Conservation (phyloP, 1,140 invertebrate species). For the Rhysida immarginata region DNA sequence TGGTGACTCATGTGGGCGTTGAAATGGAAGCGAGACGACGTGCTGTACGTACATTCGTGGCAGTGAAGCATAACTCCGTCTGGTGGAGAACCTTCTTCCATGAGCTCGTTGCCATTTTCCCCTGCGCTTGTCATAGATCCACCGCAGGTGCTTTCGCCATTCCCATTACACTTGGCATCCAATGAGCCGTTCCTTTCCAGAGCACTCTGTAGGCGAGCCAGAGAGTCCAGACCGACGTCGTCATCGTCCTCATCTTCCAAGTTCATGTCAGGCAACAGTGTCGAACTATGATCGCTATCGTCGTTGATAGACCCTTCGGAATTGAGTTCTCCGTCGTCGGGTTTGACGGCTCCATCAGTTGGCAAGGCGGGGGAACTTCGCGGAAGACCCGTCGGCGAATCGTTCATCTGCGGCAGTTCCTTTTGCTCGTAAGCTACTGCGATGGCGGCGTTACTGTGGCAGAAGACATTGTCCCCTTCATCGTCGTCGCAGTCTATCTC, state of each 20-base stretch:
- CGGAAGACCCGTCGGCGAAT: not conserved
- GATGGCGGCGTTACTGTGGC: slow-evolving; percentile 22
- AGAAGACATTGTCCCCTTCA: slow-evolving; percentile 41
- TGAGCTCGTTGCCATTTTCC: too few relatives aligned
- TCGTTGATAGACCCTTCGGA: not conserved
- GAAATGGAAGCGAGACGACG: not conserved
- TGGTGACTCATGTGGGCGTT: not conserved
- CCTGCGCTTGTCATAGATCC: too few relatives aligned
- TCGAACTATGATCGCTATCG: slow-evolving; percentile 9
- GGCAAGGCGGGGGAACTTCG: not conserved
- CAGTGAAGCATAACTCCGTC: too few relatives aligned
- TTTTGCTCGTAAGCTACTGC: not conserved
- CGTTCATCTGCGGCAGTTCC: not conserved
- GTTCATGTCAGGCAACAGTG: slow-evolving; percentile 11
- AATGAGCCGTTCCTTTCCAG: too few relatives aligned
- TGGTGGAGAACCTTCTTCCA: too few relatives aligned
- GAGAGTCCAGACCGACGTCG: too few relatives aligned
- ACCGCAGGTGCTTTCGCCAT: too few relatives aligned
- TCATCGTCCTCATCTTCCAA: slow-evolving; percentile 28
- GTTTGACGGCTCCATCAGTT: not conserved
- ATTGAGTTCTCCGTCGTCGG: not conserved
- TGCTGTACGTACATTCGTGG: not conserved
- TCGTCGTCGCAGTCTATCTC: slow-evolving; percentile 25
- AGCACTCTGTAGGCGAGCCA: too few relatives aligned
- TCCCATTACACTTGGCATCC: too few relatives aligned